Conservation (phyloP, 2,797 vertebrate species). For the Prionace glauca region DNA sequence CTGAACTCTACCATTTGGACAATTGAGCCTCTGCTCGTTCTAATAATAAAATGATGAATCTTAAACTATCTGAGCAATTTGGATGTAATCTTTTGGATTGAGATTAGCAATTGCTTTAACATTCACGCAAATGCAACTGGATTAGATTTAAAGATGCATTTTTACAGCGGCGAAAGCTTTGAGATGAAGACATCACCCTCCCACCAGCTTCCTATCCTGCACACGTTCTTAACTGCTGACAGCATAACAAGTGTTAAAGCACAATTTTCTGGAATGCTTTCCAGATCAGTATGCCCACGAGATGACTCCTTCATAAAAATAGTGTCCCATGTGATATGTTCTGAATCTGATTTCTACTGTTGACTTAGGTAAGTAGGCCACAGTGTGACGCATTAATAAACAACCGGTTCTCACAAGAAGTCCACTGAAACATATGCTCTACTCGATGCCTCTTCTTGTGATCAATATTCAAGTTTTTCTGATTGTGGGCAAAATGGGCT, state of each 20-base stretch:
- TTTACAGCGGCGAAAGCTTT: background rate
- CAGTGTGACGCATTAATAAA: background rate
- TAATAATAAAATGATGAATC: background rate
- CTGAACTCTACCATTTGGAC: background rate
- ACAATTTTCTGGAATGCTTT: background rate
- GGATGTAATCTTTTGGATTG: background rate
- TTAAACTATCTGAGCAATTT: background rate
- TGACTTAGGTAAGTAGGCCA: background rate
- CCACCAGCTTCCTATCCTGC: background rate
- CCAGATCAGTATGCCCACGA: background rate
- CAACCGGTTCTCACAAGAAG: background rate
- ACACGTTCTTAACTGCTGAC: background rate
- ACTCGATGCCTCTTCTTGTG: background rate
- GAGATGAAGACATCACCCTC: background rate
- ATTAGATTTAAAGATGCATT: background rate
- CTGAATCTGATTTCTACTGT: background rate
- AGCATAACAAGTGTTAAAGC: background rate
- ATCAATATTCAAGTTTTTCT: background rate
- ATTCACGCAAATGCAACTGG: background rate
- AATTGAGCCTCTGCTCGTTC: background rate
- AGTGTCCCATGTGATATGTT: background rate
- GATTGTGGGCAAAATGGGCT: background rate
- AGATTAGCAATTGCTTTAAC: background rate
- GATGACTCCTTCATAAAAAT: background rate
- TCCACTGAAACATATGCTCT: background rate